A percentile compares a stretch with the other conserved stretches of the same genome.
phyloP scores from a whole-genome alignment of 2,113 vertebrate genomes.

The Apteryx mantelli region DNA sequence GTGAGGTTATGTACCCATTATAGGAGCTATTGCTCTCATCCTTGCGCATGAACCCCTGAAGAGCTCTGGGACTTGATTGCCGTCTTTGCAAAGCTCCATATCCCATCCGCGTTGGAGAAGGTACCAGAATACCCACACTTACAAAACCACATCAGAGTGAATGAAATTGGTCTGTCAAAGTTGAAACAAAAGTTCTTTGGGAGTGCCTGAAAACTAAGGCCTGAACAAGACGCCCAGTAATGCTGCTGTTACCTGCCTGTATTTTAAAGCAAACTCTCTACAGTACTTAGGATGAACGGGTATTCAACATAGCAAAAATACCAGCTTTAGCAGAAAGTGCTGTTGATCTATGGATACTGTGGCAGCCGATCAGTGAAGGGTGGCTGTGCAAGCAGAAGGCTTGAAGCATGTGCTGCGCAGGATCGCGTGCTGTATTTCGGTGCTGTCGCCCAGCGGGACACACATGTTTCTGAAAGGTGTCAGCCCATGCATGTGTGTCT shows the following conservation, averaged over 20 bases:
- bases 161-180: not conserved
- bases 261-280: not conserved
- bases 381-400: not conserved
- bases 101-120: not conserved
- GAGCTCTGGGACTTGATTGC: not conserved
- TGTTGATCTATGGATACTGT: accelerated
- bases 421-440: accelerated
- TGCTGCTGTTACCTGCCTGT: accelerated
- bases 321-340: not conserved
- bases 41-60: not conserved
- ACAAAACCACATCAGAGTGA: not conserved
- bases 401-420: too few species aligned
- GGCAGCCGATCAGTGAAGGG: not conserved
- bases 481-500: not conserved
- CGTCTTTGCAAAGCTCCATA: not conserved
- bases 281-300: not conserved
- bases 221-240: not conserved
- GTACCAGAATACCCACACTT: not conserved
- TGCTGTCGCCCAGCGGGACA: not conserved
- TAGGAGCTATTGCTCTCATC: not conserved
- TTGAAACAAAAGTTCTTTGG: not conserved
- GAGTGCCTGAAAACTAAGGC: not conserved
- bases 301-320: not conserved
- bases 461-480: not conserved
- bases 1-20: not conserved